Base-by-base conservation (phyloP, 2,888 invertebrate genomes). In the Lycia hirtaria region DNA sequence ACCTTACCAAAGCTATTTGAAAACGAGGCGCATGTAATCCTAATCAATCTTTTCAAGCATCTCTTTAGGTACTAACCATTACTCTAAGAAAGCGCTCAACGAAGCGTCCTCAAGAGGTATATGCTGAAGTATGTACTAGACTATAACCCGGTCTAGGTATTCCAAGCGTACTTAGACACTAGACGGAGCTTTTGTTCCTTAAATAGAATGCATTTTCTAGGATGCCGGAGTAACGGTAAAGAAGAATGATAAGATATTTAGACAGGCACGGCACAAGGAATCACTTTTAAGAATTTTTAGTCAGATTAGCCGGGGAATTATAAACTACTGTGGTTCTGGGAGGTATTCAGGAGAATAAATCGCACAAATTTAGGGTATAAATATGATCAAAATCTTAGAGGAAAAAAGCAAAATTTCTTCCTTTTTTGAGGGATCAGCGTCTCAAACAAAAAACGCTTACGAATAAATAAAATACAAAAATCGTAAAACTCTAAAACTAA, bases 121-220 rank as follows among this genome's bases (percentile, higher is more conserved):
- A 19, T 12, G 17, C 33, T 15, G 22, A 47, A 47, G 45, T 47
- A 47, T 47, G 45, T 33, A 33, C 33, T 33, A 45, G 20, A 14
- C 45, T 10, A 26, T 26, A 32, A 24, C 35, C 35, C 22, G 2
- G 22, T n/a, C 17, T 35, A 24, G 17, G 17, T 26, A 47, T 14
- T 17, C 33, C 1, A 28, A 56, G 38, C 20, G 12, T 24, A 38
- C 47, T 51, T 47, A 59, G 40, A 37, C 33, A 24, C 51, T 56
- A 54, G 55, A 24, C 51, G 37, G 22, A 26, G 54, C 60, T 55
- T 44, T 62, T 60, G 58, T 57, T 60, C 51, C 43, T 37, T 35
- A 60, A 65, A 58, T 52, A 58, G 49, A 54, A 61, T 62, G 65
- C 65, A 62, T 61, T 59, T 40, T 56, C 40, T 45, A 30, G 20